phyloP scores from a whole-genome alignment of 2,888 invertebrate genomes.

The Tineola bisselliella region DNA sequence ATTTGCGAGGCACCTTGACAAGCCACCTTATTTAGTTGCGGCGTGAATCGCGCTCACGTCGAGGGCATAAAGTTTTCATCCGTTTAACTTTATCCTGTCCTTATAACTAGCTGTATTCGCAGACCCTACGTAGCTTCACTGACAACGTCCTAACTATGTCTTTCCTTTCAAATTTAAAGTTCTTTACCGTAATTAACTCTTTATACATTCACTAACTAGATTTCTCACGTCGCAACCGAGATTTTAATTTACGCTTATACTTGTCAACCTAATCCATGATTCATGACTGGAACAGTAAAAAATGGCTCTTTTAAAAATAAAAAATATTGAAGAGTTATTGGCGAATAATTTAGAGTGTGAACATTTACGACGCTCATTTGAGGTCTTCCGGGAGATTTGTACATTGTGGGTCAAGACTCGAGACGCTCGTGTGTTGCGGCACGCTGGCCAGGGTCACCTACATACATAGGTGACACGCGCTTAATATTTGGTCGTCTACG shows the following conservation, averaged over 20 bases:
- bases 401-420: not conserved
- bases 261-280: not conserved
- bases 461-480: not conserved
- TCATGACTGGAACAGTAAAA: not conserved
- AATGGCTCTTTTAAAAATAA: not conserved
- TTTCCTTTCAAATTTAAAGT: constrained; percentile 1
- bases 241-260: not conserved
- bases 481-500: not conserved
- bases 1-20: constrained; percentile 27
- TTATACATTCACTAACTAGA: not conserved
- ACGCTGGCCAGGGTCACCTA: constrained; percentile 6
- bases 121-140: constrained; percentile 2
- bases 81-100: constrained; percentile 18
- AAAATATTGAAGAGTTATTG: constrained; percentile 7
- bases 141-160: not conserved
- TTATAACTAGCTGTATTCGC: constrained; percentile 10
- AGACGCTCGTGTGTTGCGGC: not conserved
- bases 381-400: constrained; percentile 4
- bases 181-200: not conserved
- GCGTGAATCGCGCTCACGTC: constrained; percentile 17
- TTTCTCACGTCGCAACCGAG: not conserved
- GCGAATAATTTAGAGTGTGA: not conserved
- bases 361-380: constrained; percentile 9
- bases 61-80: constrained; percentile 36
- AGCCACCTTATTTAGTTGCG: constrained; percentile 31